phyloP scores from a whole-genome alignment of 64 coral and sea anemone genomes.

The Stichodactyla mertensii region DNA sequence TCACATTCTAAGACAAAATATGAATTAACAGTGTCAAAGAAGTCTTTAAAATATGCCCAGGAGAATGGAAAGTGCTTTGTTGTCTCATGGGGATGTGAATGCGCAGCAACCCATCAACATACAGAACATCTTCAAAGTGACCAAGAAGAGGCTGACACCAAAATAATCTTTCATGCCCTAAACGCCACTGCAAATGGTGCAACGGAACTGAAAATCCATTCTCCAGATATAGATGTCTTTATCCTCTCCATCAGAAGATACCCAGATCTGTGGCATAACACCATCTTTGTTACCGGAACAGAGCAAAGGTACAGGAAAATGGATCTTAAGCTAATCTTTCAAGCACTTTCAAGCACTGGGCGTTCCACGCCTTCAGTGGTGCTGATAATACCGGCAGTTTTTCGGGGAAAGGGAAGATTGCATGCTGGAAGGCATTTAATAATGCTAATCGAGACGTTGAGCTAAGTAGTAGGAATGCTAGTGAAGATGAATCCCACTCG shows the following conservation, averaged over 20 bases:
- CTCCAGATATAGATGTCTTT: no score
- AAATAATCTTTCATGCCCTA: no score
- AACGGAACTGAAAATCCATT: conserved; percentile 13
- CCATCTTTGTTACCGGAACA: conserved; percentile 14
- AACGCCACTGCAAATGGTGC: background rate
- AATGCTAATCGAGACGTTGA: background rate
- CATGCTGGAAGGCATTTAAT: background rate
- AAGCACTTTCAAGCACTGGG: conserved; percentile 19
- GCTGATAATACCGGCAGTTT: background rate
- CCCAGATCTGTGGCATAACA: background rate
- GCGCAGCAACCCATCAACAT: background rate
- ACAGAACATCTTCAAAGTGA: conserved; percentile 13
- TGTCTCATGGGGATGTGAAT: conserved; percentile 16
- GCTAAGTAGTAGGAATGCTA: no score
- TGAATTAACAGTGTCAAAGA: conserved; percentile 1
- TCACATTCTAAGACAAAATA: conserved; percentile 20
- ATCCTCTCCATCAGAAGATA: background rate
- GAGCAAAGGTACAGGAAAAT: conserved; percentile 2
- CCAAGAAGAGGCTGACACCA: no score
- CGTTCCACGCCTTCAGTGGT: background rate
- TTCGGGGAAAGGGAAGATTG: conserved; percentile 12
- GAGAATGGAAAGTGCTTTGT: background rate
- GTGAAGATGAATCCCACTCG: no score
- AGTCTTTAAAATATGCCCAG: background rate
- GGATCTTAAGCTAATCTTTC: background rate